Evolutionary conservation across 2,113 vertebrate genomes (phyloP), one percentile per base, ranked within the genome.

Genomic region (Podiceps cristatus): DNA sequence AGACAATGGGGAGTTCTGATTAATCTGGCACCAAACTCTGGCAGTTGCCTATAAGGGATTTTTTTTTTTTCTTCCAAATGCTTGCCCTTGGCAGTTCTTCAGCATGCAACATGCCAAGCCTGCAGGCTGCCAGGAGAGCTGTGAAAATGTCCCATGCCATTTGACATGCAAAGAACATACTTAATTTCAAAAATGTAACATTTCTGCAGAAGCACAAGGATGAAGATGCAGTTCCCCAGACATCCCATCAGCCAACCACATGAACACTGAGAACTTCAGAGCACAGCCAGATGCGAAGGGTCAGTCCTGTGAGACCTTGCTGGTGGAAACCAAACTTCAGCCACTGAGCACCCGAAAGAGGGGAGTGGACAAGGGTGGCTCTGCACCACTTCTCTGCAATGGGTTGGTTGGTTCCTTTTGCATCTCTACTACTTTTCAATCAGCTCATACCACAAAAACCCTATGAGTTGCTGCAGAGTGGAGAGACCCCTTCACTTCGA

Each of bases 11-110:
- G 97, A 96, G 56, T 93, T 96, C 86, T 94, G 87, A 96, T 96
- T 95, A 93, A 91, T 87, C 96, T 98, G 97, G 96, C 97, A 97
- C 69, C 82, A 80, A 92, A 79, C 3, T 84, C 60, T 91, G 83
- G 91, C 91, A 95, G 58, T 94, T 90, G 96, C 64, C 78, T 93
- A 56, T 2, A 6, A 96, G 67, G 53, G 49, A 69, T 80, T 33
- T 52, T 69, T 58, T 23, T 58, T 31, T 44, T 72, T 56, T 66
- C 40, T 20, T 14, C 69, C 88, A 92, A 91, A 75, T 74, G 63
- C 58, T 77, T 95, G 78, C 84, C 88, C 83, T 96, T 96, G 93
- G 90, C 80, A 4, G 27, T 53, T 81, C 74, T 89, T 92, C 64
- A 94, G 27, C 42, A 50, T 49, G 19, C 80, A 55, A 62, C 37